Percentiles rank a stretch among this genome's conserved stretches.
Evolutionary conservation across 2,888 invertebrate species (phyloP).

Genomic region (Drosophila emarginata): DNA sequence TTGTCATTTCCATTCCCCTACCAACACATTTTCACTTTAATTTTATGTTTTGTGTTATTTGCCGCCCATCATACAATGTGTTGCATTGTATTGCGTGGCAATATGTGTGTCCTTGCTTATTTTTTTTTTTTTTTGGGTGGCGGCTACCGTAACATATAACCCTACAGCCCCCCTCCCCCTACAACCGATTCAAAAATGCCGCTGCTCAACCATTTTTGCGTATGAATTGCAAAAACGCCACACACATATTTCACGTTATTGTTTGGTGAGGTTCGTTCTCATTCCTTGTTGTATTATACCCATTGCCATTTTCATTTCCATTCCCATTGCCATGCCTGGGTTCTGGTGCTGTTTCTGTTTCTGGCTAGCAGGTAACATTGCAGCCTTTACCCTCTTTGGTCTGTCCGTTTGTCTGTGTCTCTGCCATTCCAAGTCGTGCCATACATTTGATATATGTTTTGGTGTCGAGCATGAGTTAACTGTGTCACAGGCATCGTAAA

Average conservation of each 20-base stretch:
- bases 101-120: constrained; percentile 51
- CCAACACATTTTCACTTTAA: constrained; percentile 44
- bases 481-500: constrained; percentile 77
- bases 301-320: background rate
- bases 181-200: constrained; percentile 56
- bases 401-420: constrained; percentile 12
- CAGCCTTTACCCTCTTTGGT: constrained; percentile 47
- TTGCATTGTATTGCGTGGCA: constrained; percentile 43
- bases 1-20: constrained; percentile 34
- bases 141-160: constrained; percentile 38
- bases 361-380: constrained; percentile 56
- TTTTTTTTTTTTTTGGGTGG: constrained; percentile 6
- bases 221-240: constrained; percentile 74
- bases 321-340: background rate
- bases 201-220: constrained; percentile 75
- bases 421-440: constrained; percentile 69
- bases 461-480: constrained; percentile 77
- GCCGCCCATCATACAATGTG: constrained; percentile 50
- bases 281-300: background rate
- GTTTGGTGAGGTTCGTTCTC: constrained; percentile 50
- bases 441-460: constrained; percentile 75
- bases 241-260: constrained; percentile 77
- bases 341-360: background rate
- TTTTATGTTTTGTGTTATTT: constrained; percentile 52
- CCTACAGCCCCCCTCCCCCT: constrained; percentile 6